Conservation (phyloP, 1,140 invertebrate species). For the Vanessa atalanta region DNA sequence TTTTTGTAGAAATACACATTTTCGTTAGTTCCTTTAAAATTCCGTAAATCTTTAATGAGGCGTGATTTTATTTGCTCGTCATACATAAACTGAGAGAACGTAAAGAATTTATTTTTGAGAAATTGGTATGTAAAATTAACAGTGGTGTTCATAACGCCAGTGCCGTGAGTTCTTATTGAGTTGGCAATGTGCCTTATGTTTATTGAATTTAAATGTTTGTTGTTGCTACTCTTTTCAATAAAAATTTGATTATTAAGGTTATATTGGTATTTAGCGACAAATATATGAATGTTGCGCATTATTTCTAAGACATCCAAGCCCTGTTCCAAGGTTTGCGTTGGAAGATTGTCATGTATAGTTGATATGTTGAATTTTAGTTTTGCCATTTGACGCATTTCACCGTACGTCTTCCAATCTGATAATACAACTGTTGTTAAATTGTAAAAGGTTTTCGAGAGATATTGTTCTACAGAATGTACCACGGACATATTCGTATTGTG, state of each 20-base stretch:
- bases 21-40: conserved; percentile 83
- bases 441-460: conserved; percentile 97
- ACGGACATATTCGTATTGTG: conserved; percentile 71
- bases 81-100: conserved; percentile 98
- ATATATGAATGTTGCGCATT: conserved; percentile 97
- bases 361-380: conserved; percentile 91
- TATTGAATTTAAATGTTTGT: conserved; percentile 98
- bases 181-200: conserved; percentile 98
- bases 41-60: conserved; percentile 93
- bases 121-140: conserved; percentile 99
- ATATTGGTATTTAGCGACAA: conserved; percentile 96
- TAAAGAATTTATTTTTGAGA: conserved; percentile 95
- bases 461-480: conserved; percentile 89
- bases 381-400: conserved; percentile 97
- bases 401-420: conserved; percentile 98
- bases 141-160: conserved; percentile 98
- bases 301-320: conserved; percentile 99
- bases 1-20: conserved; percentile 91
- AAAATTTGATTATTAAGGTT: conserved; percentile 99
- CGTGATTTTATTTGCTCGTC: conserved; percentile 99
- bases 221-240: conserved; percentile 94
- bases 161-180: conserved; percentile 98
- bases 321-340: conserved; percentile 98
- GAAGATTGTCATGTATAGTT: conserved; percentile 94
- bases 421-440: conserved; percentile 98